phyloP scores from a whole-genome alignment of 2,797 vertebrate genomes.

The Siniperca obscura region DNA sequence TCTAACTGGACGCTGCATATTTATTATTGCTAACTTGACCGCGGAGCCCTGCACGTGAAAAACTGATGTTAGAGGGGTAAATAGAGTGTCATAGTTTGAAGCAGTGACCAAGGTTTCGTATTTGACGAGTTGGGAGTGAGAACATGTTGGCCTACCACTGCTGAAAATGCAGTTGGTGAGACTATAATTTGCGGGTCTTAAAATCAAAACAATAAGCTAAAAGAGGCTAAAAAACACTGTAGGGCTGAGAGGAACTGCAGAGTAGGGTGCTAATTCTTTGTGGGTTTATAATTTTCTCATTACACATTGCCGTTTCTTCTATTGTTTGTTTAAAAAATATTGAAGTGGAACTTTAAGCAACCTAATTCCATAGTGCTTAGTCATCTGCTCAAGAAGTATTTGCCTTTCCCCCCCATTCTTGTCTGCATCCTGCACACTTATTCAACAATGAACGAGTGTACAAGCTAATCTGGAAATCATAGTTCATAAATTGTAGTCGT shows the following conservation, averaged over 20 bases:
- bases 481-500: slow-evolving; percentile 62
- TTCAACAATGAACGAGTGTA: slow-evolving; percentile 37
- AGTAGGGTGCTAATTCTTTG: background rate
- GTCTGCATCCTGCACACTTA: slow-evolving; percentile 15
- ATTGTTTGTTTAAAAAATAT: background rate
- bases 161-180: background rate
- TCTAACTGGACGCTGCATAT: too few species aligned
- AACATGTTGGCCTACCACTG: background rate
- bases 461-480: slow-evolving; percentile 65
- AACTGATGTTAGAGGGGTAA: too few species aligned
- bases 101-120: too few species aligned
- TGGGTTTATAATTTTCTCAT: background rate
- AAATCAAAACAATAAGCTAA: background rate
- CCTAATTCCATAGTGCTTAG: slow-evolving; percentile 11
- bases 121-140: too few species aligned
- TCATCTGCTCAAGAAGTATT: background rate
- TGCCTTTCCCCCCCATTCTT: too few species aligned
- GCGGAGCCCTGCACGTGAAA: too few species aligned
- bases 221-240: background rate
- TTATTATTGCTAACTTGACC: too few species aligned
- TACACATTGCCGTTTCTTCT: background rate
- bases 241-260: background rate
- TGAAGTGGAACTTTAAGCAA: background rate
- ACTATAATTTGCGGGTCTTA: background rate
- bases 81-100: too few species aligned